Conservation (phyloP, 2,888 invertebrate genomes). For the Druceiella hillmani region DNA sequence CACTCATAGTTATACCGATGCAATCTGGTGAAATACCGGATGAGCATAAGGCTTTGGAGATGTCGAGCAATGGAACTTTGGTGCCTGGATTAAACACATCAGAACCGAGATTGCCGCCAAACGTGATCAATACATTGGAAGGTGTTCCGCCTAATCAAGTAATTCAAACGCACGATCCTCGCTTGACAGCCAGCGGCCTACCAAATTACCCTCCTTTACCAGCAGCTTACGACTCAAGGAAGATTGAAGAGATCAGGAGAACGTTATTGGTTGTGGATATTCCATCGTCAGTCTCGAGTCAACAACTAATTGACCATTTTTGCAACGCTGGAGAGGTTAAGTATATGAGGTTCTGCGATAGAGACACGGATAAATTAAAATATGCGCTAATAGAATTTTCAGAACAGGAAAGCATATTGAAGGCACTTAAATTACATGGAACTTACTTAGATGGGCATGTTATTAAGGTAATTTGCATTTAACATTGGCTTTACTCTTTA, state of each 20-base stretch:
- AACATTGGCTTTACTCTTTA: conserved; percentile 2
- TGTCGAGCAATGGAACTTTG: conserved; percentile 84
- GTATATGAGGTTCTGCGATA: conserved; percentile 86
- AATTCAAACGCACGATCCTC: conserved; percentile 88
- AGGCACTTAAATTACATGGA: conserved; percentile 82
- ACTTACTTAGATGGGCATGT: conserved; percentile 66
- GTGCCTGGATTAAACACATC: conserved; percentile 80
- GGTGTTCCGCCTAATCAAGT: conserved; percentile 77
- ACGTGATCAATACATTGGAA: conserved; percentile 83
- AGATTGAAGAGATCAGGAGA: conserved; percentile 93
- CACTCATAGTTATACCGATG: conserved; percentile 91
- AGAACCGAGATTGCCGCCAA: conserved; percentile 83
- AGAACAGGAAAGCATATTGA: conserved; percentile 83
- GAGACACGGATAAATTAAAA: conserved; percentile 67
- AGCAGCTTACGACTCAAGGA: conserved; percentile 78
- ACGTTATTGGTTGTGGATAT: conserved; percentile 86
- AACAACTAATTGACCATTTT: conserved; percentile 87
- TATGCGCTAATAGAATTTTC: conserved; percentile 91
- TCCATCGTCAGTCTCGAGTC: conserved; percentile 62
- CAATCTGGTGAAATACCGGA: conserved; percentile 90
- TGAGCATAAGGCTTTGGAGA: conserved; percentile 88
- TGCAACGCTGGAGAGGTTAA: conserved; percentile 88
- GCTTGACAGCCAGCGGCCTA: conserved; percentile 72
- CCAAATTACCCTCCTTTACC: conserved; percentile 90
- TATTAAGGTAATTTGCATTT: conserved; percentile 38